These are phyloP conservation scores for Gadus macrocephalus DNA, from an alignment of 2,113 vertebrate genomes.

Conservation along the genomic window DNA sequence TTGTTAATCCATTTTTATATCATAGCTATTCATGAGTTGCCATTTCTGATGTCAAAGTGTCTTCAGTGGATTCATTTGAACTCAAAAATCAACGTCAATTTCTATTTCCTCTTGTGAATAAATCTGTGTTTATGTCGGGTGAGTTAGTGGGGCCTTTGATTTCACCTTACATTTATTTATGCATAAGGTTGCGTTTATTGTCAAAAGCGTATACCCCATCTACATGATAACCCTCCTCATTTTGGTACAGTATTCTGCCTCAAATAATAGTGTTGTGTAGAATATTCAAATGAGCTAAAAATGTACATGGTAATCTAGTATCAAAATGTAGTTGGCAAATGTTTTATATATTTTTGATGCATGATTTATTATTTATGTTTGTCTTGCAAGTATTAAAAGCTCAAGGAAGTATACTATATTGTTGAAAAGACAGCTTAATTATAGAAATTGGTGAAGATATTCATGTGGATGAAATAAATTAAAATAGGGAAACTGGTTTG, in stretches of 20 bases:
- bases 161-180: background rate
- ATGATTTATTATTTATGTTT: background rate
- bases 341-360: background rate
- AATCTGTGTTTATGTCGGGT: background rate
- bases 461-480: too few species aligned
- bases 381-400: too few species aligned
- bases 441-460: too few species aligned
- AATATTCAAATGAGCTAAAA: background rate
- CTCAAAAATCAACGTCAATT: conserved; percentile 16
- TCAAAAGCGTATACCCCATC: background rate
- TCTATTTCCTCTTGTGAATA: background rate
- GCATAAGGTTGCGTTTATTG: background rate
- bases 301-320: background rate
- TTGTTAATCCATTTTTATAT: conserved; percentile 3
- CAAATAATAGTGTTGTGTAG: too few species aligned
- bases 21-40: conserved; percentile 20
- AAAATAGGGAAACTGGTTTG: too few species aligned
- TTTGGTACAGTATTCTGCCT: background rate
- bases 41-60: background rate
- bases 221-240: background rate
- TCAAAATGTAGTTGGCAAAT: background rate
- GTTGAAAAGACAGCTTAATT: too few species aligned
- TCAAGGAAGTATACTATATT: too few species aligned
- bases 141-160: background rate
- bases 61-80: conserved; percentile 6